phyloP scores from a whole-genome alignment of 2,888 invertebrate species.

The Zele albiditarsus region DNA sequence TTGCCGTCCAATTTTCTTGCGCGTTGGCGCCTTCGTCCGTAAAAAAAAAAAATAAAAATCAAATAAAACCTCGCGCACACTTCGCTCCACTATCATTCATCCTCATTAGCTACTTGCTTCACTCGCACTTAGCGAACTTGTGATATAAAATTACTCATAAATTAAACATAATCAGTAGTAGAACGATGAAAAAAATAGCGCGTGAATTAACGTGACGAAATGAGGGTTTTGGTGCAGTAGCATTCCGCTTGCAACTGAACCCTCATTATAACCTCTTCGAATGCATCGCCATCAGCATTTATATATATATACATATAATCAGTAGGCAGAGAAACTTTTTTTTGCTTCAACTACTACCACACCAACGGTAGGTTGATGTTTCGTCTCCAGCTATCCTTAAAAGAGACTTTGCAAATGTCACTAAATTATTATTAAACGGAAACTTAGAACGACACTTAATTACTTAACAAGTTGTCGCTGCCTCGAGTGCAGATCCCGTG shows the following conservation, averaged over 20 bases:
- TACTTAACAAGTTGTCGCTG: constrained; percentile 66
- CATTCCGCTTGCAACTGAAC: constrained; percentile 20
- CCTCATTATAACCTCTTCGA: constrained; percentile 34
- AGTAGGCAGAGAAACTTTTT: constrained; percentile 25
- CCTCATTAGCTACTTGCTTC: constrained; percentile 24
- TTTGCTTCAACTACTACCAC: background rate
- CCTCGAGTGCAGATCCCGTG: constrained; percentile 52
- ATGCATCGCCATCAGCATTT: background rate
- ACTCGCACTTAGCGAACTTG: constrained; percentile 22
- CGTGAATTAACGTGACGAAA: background rate
- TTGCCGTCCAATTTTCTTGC: background rate
- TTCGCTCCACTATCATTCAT: constrained; percentile 6
- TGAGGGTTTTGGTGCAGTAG: constrained; percentile 1
- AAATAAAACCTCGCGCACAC: constrained; percentile 16
- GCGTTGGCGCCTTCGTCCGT: background rate
- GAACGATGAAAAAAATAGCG: background rate
- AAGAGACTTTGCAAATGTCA: constrained; percentile 59
- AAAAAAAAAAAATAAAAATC: constrained; percentile 28
- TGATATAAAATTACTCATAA: constrained; percentile 34
- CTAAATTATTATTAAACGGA: constrained; percentile 67
- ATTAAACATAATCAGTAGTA: constrained; percentile 29
- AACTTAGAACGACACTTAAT: constrained; percentile 66
- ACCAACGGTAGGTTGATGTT: background rate
- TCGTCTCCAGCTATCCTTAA: constrained; percentile 26
- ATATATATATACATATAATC: background rate